These are phyloP conservation scores for Pteronura brasiliensis DNA, from an alignment of 2,113 vertebrate genomes.

Conservation along the genomic window DNA sequence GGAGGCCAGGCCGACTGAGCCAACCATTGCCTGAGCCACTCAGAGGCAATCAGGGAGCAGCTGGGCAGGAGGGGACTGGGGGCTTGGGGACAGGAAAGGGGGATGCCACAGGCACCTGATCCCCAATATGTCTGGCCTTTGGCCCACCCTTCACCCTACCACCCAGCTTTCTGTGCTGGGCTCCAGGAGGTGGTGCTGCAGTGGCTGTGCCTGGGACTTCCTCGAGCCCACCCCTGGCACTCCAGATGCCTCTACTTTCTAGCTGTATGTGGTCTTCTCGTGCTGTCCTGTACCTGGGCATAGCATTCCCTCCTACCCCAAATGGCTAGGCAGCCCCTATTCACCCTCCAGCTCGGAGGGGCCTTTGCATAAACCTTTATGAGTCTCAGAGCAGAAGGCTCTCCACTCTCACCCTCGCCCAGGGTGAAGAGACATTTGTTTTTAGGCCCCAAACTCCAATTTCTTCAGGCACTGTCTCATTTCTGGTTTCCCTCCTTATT, in stretches of 20 bases:
- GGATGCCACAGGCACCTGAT: not conserved
- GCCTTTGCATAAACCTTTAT: not conserved
- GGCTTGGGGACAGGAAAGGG: not conserved
- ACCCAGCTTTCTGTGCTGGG: not conserved
- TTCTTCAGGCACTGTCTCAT: not conserved
- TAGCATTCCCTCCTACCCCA: not conserved
- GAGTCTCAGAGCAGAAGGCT: not conserved
- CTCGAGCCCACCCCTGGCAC: not conserved
- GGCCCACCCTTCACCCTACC: fast-evolving
- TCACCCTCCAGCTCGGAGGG: not conserved
- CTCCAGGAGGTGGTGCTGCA: not conserved
- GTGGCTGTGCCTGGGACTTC: not conserved
- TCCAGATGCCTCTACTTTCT: not conserved
- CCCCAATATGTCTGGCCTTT: not conserved
- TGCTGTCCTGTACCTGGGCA: not conserved
- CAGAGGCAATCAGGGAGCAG: not conserved
- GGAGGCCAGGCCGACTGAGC: not conserved
- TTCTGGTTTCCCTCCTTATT: not conserved
- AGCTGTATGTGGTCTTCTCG: not conserved
- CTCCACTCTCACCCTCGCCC: not conserved
- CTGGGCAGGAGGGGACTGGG: not conserved
- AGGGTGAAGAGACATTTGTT: not conserved
- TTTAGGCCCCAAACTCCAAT: not conserved
- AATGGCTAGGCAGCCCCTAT: not conserved
- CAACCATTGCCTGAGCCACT: not conserved